Evolutionary conservation across 1,140 invertebrate genomes (phyloP).

Genomic region (Calycopis cecrops): DNA sequence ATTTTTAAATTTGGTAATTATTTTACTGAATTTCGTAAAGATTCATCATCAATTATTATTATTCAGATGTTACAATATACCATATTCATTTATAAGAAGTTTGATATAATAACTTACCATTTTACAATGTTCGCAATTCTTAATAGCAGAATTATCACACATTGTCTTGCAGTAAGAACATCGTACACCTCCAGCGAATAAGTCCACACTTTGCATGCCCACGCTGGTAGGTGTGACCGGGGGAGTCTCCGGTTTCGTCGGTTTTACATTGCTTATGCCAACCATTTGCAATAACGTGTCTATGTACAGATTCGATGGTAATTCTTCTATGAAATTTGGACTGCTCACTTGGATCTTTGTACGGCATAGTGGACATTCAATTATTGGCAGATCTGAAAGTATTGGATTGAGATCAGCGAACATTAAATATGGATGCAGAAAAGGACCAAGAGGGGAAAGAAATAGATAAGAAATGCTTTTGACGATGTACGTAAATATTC

Average conservation of each 20-base stretch:
- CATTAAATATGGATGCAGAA: too few species aligned
- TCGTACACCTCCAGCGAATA: slow-evolving; percentile 42
- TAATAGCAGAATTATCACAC: slow-evolving; percentile 53
- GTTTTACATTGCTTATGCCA: slow-evolving; percentile 28
- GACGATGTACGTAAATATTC: too few species aligned
- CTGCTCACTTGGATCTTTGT: slow-evolving; percentile 51
- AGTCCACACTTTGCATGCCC: slow-evolving; percentile 37
- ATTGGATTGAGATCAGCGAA: too few species aligned
- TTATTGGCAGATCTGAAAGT: slow-evolving; percentile 49
- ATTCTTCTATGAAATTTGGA: slow-evolving; percentile 53
- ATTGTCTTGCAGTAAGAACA: slow-evolving; percentile 70
- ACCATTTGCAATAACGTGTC: slow-evolving; percentile 73
- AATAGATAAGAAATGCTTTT: too few species aligned
- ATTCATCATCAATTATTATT: too few species aligned
- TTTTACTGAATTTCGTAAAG: too few species aligned
- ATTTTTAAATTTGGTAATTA: too few species aligned
- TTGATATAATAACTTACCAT: slow-evolving; percentile 52
- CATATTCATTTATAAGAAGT: not conserved
- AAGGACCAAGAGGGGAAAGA: too few species aligned
- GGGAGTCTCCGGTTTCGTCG: slow-evolving; percentile 31
- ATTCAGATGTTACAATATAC: too few species aligned
- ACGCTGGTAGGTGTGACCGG: slow-evolving; percentile 29
- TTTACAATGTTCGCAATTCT: slow-evolving; percentile 75
- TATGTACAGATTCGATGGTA: slow-evolving; percentile 78
- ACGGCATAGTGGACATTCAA: slow-evolving; percentile 61